phyloP scores from a whole-genome alignment of 2,888 invertebrate species.

The Nymphalis c-album region DNA sequence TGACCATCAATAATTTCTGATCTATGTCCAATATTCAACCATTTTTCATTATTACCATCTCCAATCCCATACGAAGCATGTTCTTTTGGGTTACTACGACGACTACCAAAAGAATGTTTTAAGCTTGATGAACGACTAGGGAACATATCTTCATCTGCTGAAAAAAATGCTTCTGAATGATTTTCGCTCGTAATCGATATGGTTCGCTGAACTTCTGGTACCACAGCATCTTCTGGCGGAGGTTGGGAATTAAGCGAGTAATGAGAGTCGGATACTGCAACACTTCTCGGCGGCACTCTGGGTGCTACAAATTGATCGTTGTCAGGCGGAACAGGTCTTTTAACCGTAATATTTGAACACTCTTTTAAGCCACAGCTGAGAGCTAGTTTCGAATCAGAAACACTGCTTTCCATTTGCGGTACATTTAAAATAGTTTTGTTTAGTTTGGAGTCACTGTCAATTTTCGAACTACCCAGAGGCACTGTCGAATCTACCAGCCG shows the following conservation, averaged over 20 bases:
- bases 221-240: constrained; percentile 81
- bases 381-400: constrained; percentile 92
- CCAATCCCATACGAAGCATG: constrained; percentile 82
- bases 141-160: constrained; percentile 93
- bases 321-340: constrained; percentile 55
- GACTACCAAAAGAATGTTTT: constrained; percentile 82
- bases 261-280: constrained; percentile 85
- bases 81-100: constrained; percentile 70
- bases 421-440: constrained; percentile 81
- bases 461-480: constrained; percentile 79
- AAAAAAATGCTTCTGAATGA: constrained; percentile 95
- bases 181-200: constrained; percentile 94
- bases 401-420: constrained; percentile 88
- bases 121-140: constrained; percentile 86
- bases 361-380: constrained; percentile 86
- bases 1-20: constrained; percentile 63
- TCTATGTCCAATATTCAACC: constrained; percentile 65
- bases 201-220: constrained; percentile 88
- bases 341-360: constrained; percentile 57
- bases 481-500: constrained; percentile 87
- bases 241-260: constrained; percentile 83
- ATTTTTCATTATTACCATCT: constrained; percentile 68
- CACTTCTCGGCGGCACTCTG: constrained; percentile 71
- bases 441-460: constrained; percentile 87
- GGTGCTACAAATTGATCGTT: constrained; percentile 63